A percentile compares a stretch with the other conserved stretches of the same genome.
These are phyloP conservation scores for Dynastes grantii DNA, from an alignment of 2,888 invertebrate genomes.

Conservation along the genomic window DNA sequence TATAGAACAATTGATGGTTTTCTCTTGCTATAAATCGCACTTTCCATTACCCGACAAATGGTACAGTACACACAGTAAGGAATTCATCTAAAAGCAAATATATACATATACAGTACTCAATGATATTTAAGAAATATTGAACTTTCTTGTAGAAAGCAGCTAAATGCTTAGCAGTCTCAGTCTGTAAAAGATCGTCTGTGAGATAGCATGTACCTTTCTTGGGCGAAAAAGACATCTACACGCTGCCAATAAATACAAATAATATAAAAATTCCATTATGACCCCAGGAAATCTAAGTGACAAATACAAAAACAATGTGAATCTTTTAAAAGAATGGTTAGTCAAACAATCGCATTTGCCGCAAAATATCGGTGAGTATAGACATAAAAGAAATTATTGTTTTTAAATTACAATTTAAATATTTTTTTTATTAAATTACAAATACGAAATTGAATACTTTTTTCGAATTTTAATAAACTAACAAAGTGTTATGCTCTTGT, in stretches of 20 bases:
- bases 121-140: neutral
- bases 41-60: neutral
- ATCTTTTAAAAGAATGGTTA: constrained; percentile 75
- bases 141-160: constrained; percentile 19
- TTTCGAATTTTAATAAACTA: neutral
- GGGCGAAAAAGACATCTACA: neutral
- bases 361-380: constrained; percentile 75
- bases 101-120: neutral
- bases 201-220: constrained; percentile 7
- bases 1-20: too few species aligned
- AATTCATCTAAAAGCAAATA: neutral
- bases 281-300: constrained; percentile 55
- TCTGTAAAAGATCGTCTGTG: neutral
- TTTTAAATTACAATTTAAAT: neutral
- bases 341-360: constrained; percentile 79
- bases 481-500: constrained; percentile 15
- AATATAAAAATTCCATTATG: constrained; percentile 5
- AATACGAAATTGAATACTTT: neutral
- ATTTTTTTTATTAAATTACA: neutral
- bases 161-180: constrained; percentile 2
- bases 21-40: too few species aligned
- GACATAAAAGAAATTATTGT: neutral
- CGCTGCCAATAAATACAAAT: neutral
- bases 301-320: constrained; percentile 69
- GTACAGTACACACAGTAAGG: neutral